These are phyloP conservation scores for Sinocyclocheilus grahami DNA, from an alignment of 2,113 vertebrate species.

Conservation along the genomic window DNA sequence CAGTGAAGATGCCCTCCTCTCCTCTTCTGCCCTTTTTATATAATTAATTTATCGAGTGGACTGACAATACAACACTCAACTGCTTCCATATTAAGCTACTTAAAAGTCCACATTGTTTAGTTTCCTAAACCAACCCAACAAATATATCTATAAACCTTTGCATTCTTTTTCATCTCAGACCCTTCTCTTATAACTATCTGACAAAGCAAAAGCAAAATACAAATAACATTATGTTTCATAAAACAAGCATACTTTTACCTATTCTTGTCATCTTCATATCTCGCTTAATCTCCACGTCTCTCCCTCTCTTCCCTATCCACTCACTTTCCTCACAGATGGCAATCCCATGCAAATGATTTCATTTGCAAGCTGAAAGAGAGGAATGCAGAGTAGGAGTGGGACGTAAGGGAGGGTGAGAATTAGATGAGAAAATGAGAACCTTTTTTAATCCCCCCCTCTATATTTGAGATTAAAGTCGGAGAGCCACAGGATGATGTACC, in stretches of 20 bases:
- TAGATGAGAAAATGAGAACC: slow-evolving; percentile 57
- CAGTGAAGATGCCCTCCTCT: background rate
- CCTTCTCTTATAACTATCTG: background rate
- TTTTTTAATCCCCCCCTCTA: slow-evolving; percentile 62
- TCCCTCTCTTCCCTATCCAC: background rate
- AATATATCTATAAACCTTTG: background rate
- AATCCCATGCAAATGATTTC: slow-evolving; percentile 58
- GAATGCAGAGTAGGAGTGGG: slow-evolving; percentile 29
- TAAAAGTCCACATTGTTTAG: background rate
- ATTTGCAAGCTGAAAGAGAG: slow-evolving; percentile 39
- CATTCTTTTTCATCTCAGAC: background rate
- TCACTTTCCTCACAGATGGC: slow-evolving; percentile 46
- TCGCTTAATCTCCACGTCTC: background rate
- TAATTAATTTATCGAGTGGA: background rate
- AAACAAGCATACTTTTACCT: background rate
- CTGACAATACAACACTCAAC: background rate
- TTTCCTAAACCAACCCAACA: background rate
- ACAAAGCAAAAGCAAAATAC: too few relatives aligned
- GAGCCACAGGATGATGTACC: slow-evolving; percentile 36
- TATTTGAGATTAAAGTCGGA: slow-evolving; percentile 69
- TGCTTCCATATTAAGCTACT: background rate
- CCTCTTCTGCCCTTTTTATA: slow-evolving; percentile 21
- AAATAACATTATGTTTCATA: background rate
- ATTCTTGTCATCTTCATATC: background rate
- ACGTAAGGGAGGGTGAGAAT: slow-evolving; percentile 60